Conservation (phyloP, 2,797 vertebrate genomes). For the Enoplosus armatus region DNA sequence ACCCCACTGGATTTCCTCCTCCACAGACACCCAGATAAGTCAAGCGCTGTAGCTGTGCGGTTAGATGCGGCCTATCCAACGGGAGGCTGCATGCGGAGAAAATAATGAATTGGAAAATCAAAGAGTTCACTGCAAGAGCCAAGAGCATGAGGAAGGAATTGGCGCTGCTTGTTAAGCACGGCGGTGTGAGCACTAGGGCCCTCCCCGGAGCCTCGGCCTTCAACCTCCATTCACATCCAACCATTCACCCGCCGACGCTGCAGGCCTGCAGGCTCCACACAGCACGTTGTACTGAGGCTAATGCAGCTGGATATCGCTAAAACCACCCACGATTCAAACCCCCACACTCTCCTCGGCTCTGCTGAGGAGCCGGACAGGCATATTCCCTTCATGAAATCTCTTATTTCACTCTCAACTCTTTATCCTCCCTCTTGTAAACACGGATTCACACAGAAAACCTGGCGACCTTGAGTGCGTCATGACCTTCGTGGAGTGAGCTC, state of each 20-base stretch:
- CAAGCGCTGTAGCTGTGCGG: conserved; percentile 8
- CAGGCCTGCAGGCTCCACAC: conserved; percentile 49
- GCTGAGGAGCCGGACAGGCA: conserved; percentile 29
- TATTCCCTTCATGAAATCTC: conserved; percentile 13
- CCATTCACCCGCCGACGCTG: conserved; percentile 48
- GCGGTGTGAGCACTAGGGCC: conserved; percentile 34
- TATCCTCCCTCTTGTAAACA: conserved; percentile 39
- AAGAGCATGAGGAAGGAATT: conserved; percentile 58
- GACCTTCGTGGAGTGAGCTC: conserved; percentile 14
- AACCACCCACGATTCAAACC: conserved; percentile 78
- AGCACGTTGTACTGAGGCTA: conserved; percentile 58
- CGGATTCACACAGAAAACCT: conserved; percentile 15
- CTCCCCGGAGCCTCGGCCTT: conserved; percentile 68
- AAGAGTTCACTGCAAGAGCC: conserved; percentile 65
- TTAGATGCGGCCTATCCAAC: conserved; percentile 21
- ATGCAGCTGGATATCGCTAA: conserved; percentile 53
- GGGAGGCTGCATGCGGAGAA: conserved; percentile 51
- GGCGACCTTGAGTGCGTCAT: conserved; percentile 39
- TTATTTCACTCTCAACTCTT: conserved; percentile 33
- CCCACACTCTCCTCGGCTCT: conserved; percentile 53
- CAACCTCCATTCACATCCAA: conserved; percentile 61
- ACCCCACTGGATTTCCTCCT: conserved; percentile 64
- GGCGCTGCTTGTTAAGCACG: conserved; percentile 67
- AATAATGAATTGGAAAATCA: conserved; percentile 82
- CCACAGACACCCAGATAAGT: conserved; percentile 45